Evolutionary conservation across 2,113 vertebrate genomes (phyloP), one percentile per base, ranked within the genome.

Genomic region (Brachirus orientalis): DNA sequence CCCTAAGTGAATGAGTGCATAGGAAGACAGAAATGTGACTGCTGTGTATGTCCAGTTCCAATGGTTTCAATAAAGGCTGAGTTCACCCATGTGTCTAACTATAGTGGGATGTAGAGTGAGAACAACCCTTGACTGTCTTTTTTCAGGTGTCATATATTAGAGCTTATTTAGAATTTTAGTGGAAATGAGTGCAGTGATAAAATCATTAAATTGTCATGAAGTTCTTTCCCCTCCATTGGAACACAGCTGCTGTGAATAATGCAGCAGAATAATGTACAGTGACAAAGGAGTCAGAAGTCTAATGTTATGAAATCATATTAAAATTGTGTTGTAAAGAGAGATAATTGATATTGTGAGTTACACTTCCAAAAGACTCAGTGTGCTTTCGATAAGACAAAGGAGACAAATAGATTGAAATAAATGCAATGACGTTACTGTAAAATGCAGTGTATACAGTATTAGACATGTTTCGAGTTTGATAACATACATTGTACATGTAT

Each of bases 221-320:
- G 37, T 46, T 60, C 3, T 64, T 77, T 77, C 6, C 56, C 22
- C 46, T 47, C 14, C 43, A 46, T 11, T 46, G 20, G 35, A 69
- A 17, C 35, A 18, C 2, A 65, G 8, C 33, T 45, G 36, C 11
- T n/a, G n/a, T n/a, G n/a, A n/a, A 56, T 44, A 56, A 61, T 51
- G 43, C 12, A 35, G 40, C 43, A 6, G 10, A 63, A 48, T 22
- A 36, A 13, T n/a, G n/a, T 6, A 22, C 18, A n/a, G 2, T 19
- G 28, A 47, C 18, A 35, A 13, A 10, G 3, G 5, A 40, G 37
- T 35, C 11, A 1, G n/a, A 66, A 19, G 28, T 60, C 0, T 5
- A 10, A 43, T 28, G 44, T 20, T 46, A 20, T 45, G 20, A 45
- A 19, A 58, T 41, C 47, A 37, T 53, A 37, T 16, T 47, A 33